These are phyloP conservation scores for Melanogrammus aeglefinus DNA, from an alignment of 2,797 vertebrate species.

Conservation along the genomic window DNA sequence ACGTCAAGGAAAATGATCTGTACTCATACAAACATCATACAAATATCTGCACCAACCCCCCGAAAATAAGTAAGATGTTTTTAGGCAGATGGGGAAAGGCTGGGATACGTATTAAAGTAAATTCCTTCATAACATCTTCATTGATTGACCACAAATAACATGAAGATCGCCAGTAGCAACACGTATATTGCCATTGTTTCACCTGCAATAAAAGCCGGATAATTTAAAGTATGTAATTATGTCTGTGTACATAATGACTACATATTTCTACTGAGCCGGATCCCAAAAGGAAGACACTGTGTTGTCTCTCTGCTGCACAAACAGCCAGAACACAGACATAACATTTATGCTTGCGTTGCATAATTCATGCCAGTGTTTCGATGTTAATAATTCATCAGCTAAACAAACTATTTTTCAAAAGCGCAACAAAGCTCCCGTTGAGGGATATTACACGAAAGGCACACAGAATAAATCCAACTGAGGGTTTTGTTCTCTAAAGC, in stretches of 20 bases:
- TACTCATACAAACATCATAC: background rate
- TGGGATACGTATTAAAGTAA: background rate
- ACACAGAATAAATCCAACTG: slow-evolving; percentile 1
- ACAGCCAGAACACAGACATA: slow-evolving; percentile 4
- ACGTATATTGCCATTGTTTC: background rate
- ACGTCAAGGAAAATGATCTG: background rate
- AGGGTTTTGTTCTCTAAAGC: background rate
- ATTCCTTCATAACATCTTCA: background rate
- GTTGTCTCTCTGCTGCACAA: slow-evolving; percentile 6
- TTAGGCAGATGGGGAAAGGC: background rate
- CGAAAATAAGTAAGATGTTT: background rate
- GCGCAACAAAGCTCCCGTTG: slow-evolving; percentile 13
- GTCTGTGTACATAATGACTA: background rate
- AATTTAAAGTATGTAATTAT: background rate
- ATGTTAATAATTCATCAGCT: slow-evolving; percentile 51
- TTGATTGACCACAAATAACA: background rate
- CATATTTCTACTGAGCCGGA: background rate
- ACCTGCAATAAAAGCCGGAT: background rate
- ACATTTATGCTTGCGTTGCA: slow-evolving; percentile 28
- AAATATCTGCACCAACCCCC: background rate
- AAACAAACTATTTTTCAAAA: slow-evolving; percentile 39
- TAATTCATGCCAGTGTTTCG: slow-evolving; percentile 46
- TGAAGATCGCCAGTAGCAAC: background rate
- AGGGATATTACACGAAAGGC: background rate
- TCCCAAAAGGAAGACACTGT: background rate